phyloP scores from a whole-genome alignment of 2,888 invertebrate species.

The Drosophila limbata region DNA sequence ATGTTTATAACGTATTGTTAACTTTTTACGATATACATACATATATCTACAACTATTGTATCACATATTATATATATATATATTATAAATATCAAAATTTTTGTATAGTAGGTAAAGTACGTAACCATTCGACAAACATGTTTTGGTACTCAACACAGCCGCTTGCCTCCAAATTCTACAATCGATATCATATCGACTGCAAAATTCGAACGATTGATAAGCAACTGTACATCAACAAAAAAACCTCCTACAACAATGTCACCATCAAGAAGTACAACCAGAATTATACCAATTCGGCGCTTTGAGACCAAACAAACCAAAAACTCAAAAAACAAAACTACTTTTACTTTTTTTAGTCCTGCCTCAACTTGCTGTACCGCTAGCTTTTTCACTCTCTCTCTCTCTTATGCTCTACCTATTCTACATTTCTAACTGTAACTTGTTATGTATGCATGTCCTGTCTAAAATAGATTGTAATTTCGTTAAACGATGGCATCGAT shows the following conservation, averaged over 20 bases:
- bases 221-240: constrained; percentile 29
- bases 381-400: constrained; percentile 42
- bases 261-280: constrained; percentile 40
- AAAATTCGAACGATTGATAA: constrained; percentile 68
- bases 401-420: constrained; percentile 44
- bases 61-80: constrained; percentile 40
- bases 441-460: constrained; percentile 74
- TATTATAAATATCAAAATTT: constrained; percentile 57
- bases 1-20: constrained; percentile 63
- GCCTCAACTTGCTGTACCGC: constrained; percentile 35
- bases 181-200: constrained; percentile 49
- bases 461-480: constrained; percentile 49
- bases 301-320: constrained; percentile 49
- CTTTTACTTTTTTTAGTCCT: constrained; percentile 34
- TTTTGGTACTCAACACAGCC: constrained; percentile 55
- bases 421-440: constrained; percentile 59
- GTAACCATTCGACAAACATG: constrained; percentile 32
- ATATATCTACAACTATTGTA: constrained; percentile 28
- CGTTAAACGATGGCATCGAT: constrained; percentile 30
- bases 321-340: constrained; percentile 17
- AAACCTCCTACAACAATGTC: constrained; percentile 30
- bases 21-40: constrained; percentile 37
- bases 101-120: constrained; percentile 56
- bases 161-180: constrained; percentile 55
- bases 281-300: constrained; percentile 58